Evolutionary conservation across 2,888 invertebrate genomes (phyloP), one percentile per base, ranked within the genome.

Genomic region (Hypena proboscidalis): DNA sequence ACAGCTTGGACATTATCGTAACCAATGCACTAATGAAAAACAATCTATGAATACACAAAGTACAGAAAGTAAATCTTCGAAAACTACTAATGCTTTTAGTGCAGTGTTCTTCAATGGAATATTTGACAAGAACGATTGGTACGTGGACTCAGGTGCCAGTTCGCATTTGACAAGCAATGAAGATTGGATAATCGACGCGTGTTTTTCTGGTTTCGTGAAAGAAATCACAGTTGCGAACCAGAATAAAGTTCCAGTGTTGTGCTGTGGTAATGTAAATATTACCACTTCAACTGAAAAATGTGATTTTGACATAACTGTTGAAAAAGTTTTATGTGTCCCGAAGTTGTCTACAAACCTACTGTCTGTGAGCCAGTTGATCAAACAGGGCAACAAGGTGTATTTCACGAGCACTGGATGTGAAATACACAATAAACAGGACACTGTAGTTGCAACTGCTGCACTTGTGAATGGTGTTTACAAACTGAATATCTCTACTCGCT

Each of bases 301-400:
- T n/a, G 31, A 45, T 11, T 35, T 26, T 17, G 17, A 44, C 29
- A 35, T 39, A 11, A 20, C 31, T 17, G 33, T 45, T 17, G n/a
- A 11, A 7, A 14, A 39, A 7, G 39, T 38, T n/a, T 33, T 45
- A 15, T 45, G 27, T 13, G 6, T 39, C 4, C 45, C 38, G 1
- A 32, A 15, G 6, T 37, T 44, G 4, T 32, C 36, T 6, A 42
- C 42, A 17, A 31, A 43, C 8, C 25, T 43, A 2, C 17, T 49
- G 2, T 49, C 29, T 1, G 21, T 36, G 5, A 36, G 36, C 11
- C 36, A 36, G 10, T 51, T 48, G 4, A 25, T 36, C 4, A 11
- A 21, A 7, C 20, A 25, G 7, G 36, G 36, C 5, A 36, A 36
- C 7, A 20, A 8, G 9, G 36, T 36, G 1, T 0, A 6, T 0